Base-by-base conservation (phyloP, 2,797 vertebrate genomes). In the Huso huso region DNA sequence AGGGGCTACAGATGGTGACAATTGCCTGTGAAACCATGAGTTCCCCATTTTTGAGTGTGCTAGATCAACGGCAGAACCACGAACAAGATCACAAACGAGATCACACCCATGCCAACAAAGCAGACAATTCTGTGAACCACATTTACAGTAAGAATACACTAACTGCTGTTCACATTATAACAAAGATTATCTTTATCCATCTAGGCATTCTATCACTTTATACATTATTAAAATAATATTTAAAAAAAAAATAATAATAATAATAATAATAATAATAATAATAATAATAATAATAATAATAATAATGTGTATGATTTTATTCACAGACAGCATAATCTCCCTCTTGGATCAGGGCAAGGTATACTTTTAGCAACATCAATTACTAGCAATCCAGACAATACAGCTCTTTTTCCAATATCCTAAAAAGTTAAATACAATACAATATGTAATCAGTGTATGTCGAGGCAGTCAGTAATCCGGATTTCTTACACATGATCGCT, bases 241-340 rank as follows among this genome's bases (percentile, higher is more conserved):
- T 18, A 1, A 1, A 18, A 18, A 18, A 18, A 18, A 18, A 48
- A 18, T 59, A 64, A 59, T 48, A 48, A 51, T 11, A 15, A 23
- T 48, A 65, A 65, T 61, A 58, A 6, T 58, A 58, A 58, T 10
- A 58, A 58, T 58, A 57, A 57, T 10, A 57, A 57, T 57, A 9
- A 57, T 57, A 10, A 57, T 10, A 57, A 57, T 4, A 12, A 57
- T 4, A 57, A 57, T 12, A 57, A 57, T 57, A 57, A 57, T 12
- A 57, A 57, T 12, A 57, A 57, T 12, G 64, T 66, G 62, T 55
- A 48, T 61, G 63, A 51, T 51, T 62, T 61, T 58, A 58, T 37
- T 49, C 68, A 37, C 37, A 66, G 68, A 70, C 64, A 53, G 50
- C 11, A 64, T 66, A 66, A 62, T 66, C 64, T 59, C 49, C 4